phyloP scores from a whole-genome alignment of 2,113 vertebrate species.

The Varanus komodoensis region DNA sequence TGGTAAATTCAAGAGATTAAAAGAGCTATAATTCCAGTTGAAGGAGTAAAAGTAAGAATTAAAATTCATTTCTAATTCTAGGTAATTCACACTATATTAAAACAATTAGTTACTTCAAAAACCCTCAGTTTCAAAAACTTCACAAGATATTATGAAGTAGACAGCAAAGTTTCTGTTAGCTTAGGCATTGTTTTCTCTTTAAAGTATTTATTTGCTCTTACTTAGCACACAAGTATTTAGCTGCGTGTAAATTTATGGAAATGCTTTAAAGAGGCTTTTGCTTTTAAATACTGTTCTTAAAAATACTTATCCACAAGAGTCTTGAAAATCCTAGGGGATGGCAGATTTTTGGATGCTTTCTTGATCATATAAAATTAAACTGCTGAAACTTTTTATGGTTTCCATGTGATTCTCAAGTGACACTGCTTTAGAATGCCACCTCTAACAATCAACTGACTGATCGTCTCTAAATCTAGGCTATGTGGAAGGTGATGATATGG shows the following conservation, averaged over 20 bases:
- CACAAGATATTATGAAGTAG: slow-evolving; percentile 34
- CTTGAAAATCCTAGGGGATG: background rate
- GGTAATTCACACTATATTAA: slow-evolving; percentile 55
- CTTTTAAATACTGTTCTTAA: slow-evolving; percentile 46
- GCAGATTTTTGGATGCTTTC: slow-evolving; percentile 39
- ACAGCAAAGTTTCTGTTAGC: slow-evolving; percentile 48
- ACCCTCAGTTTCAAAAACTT: slow-evolving; percentile 35
- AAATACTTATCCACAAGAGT: slow-evolving; percentile 42
- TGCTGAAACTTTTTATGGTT: slow-evolving; percentile 12
- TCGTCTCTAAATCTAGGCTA: background rate
- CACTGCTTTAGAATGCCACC: slow-evolving; percentile 17
- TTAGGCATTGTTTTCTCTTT: slow-evolving; percentile 66
- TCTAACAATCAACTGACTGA: background rate
- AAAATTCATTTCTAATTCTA: slow-evolving; percentile 62
- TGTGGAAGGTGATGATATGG: slow-evolving; percentile 9
- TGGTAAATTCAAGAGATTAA: slow-evolving; percentile 59
- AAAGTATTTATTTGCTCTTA: slow-evolving; percentile 68
- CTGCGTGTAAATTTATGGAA: slow-evolving; percentile 64
- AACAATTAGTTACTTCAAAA: slow-evolving; percentile 48
- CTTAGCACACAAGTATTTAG: slow-evolving; percentile 57
- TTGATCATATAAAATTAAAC: slow-evolving; percentile 50
- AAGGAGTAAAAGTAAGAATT: slow-evolving; percentile 65
- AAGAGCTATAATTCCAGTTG: slow-evolving; percentile 58
- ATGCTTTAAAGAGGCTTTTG: slow-evolving; percentile 67
- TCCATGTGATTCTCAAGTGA: slow-evolving; percentile 52